A percentile compares a stretch with the other conserved stretches of the same genome.
These are phyloP conservation scores for Bombyx huttoni DNA, from an alignment of 2,888 invertebrate species.

Conservation along the genomic window DNA sequence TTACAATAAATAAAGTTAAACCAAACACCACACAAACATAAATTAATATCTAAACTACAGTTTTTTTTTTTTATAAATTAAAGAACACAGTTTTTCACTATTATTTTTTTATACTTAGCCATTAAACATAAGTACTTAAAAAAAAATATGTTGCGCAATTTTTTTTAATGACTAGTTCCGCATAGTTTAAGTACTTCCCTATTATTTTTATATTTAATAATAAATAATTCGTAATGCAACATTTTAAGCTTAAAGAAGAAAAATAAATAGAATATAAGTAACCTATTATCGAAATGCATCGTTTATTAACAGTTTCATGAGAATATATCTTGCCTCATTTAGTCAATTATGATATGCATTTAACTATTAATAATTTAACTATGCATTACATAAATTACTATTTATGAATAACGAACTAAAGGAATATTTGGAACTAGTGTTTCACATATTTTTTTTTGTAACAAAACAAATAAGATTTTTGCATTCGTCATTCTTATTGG, in stretches of 20 bases:
- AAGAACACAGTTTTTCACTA: constrained; percentile 58
- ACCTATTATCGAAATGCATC: constrained; percentile 58
- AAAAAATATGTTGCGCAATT: constrained; percentile 70
- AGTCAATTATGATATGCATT: constrained; percentile 61
- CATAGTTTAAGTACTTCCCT: constrained; percentile 64
- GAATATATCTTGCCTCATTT: constrained; percentile 36
- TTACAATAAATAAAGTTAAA: constrained; percentile 16
- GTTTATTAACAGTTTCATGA: constrained; percentile 45
- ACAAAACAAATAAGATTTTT: not conserved
- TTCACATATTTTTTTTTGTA: not conserved
- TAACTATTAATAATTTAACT: constrained; percentile 63
- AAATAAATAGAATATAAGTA: constrained; percentile 37
- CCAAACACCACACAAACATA: constrained; percentile 70
- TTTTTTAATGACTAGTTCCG: constrained; percentile 71
- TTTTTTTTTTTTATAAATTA: constrained; percentile 41
- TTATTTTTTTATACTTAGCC: constrained; percentile 39
- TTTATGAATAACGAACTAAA: not conserved
- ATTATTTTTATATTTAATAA: constrained; percentile 35
- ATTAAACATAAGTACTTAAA: constrained; percentile 40
- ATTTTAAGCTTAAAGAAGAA: constrained; percentile 58
- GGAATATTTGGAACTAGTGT: not conserved
- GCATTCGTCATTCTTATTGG: not conserved
- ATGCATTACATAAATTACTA: constrained; percentile 50
- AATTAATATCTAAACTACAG: constrained; percentile 60
- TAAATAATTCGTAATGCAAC: constrained; percentile 62